Percentiles rank a stretch among this genome's conserved stretches.
phyloP scores from a whole-genome alignment of 2,797 vertebrate genomes.

The Lepilemur septentrionalis region DNA sequence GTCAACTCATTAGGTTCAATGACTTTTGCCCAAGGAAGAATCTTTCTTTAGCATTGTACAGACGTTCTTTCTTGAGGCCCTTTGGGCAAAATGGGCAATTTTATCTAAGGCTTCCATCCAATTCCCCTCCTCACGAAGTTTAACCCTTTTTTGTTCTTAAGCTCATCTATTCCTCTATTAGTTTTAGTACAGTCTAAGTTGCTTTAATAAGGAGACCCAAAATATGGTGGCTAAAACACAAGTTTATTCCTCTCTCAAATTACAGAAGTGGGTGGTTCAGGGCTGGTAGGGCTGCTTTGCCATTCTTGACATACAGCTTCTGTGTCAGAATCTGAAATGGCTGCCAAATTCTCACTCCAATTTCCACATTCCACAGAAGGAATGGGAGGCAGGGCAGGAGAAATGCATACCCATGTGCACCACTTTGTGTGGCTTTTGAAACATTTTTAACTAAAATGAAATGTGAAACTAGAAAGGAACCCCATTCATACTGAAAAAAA shows the following conservation, averaged over 20 bases:
- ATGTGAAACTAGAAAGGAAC: background rate
- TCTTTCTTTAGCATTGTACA: background rate
- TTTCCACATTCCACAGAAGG: background rate
- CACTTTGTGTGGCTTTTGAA: background rate
- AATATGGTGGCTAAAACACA: background rate
- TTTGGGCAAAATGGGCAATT: background rate
- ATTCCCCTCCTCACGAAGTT: background rate
- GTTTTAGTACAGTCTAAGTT: slow-evolving; percentile 10
- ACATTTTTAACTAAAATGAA: slow-evolving; percentile 26
- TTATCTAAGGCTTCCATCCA: background rate
- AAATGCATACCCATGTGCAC: background rate
- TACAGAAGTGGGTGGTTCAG: background rate
- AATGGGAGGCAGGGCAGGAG: background rate
- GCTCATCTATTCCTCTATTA: background rate
- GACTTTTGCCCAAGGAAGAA: background rate
- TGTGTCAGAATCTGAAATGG: background rate
- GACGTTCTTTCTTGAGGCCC: background rate
- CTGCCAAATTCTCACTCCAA: background rate
- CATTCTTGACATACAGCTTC: background rate
- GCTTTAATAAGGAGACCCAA: slow-evolving; percentile 7
- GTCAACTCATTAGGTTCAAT: background rate
- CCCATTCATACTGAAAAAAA: background rate
- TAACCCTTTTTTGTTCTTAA: slow-evolving; percentile 8
- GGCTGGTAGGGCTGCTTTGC: background rate
- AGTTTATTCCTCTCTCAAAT: background rate